Percentiles rank a stretch among this genome's conserved stretches.
Conservation (phyloP, 2,113 vertebrate species). For the Holacanthus passer region DNA sequence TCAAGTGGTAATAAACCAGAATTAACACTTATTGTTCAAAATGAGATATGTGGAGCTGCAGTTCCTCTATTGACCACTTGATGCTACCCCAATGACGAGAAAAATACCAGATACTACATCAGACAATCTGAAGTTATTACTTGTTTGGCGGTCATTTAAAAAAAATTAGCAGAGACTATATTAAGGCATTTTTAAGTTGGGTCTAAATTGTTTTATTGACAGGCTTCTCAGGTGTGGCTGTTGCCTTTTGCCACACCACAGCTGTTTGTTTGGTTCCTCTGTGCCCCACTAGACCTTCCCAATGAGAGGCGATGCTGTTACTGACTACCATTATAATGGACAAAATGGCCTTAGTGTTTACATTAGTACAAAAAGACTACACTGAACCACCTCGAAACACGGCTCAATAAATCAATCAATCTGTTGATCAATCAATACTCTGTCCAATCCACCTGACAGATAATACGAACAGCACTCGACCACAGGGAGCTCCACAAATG, state of each 20-base stretch:
- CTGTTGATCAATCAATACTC: constrained; percentile 6
- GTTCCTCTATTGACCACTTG: constrained; percentile 7
- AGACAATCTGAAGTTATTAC: neutral
- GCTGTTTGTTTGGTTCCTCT: neutral
- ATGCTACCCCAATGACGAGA: neutral
- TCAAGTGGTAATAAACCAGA: neutral
- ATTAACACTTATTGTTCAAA: neutral
- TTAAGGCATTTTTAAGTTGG: constrained; percentile 11
- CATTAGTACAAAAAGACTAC: constrained; percentile 48
- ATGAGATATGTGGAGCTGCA: neutral
- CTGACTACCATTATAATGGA: constrained; percentile 15
- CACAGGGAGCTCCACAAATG: neutral
- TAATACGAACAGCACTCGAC: constrained; percentile 12
- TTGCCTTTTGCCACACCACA: neutral
- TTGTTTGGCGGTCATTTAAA: neutral
- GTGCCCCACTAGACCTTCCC: neutral
- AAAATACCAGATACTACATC: neutral
- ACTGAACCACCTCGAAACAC: constrained; percentile 50
- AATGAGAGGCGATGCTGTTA: constrained; percentile 1
- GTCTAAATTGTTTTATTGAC: neutral
- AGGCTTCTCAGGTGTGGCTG: constrained; percentile 3
- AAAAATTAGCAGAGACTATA: neutral
- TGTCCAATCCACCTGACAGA: constrained; percentile 32
- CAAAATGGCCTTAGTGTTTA: constrained; percentile 47
- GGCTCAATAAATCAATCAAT: constrained; percentile 50